phyloP scores from a whole-genome alignment of 2,888 invertebrate species.

The Rutpela maculata region DNA sequence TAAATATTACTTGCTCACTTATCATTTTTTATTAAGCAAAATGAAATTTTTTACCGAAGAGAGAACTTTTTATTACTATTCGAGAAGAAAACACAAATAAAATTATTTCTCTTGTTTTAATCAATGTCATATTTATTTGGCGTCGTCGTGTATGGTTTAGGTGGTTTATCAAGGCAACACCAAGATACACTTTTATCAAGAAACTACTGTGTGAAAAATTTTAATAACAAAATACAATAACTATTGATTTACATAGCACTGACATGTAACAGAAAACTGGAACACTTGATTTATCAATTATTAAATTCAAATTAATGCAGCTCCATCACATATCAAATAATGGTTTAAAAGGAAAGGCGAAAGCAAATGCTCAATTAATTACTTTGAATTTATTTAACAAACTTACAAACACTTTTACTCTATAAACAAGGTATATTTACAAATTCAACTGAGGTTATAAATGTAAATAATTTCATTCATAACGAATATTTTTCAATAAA shows the following conservation, averaged over 20 bases:
- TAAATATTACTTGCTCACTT: too few species aligned
- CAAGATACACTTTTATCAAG: too few species aligned
- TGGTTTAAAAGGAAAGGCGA: constrained; percentile 17
- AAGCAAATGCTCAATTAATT: constrained; percentile 24
- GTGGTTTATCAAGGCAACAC: too few species aligned
- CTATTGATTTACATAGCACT: neutral
- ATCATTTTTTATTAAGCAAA: too few species aligned
- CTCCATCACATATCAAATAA: neutral
- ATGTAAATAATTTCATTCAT: constrained; percentile 58
- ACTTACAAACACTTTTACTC: constrained; percentile 27
- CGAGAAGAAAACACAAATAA: too few species aligned
- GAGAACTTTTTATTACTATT: too few species aligned
- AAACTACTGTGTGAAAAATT: neutral
- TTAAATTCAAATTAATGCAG: neutral
- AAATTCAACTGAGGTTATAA: constrained; percentile 41
- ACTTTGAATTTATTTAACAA: constrained; percentile 21
- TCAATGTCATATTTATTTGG: too few species aligned
- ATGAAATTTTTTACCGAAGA: too few species aligned
- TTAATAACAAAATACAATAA: neutral
- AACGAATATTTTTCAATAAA: constrained; percentile 60
- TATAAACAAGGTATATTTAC: constrained; percentile 32
- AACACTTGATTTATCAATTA: neutral
- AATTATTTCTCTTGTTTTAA: too few species aligned
- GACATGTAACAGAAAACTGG: neutral
- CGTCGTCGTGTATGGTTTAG: too few species aligned